These are phyloP conservation scores for Spodoptera litura DNA, from an alignment of 1,140 invertebrate species.

Conservation along the genomic window DNA sequence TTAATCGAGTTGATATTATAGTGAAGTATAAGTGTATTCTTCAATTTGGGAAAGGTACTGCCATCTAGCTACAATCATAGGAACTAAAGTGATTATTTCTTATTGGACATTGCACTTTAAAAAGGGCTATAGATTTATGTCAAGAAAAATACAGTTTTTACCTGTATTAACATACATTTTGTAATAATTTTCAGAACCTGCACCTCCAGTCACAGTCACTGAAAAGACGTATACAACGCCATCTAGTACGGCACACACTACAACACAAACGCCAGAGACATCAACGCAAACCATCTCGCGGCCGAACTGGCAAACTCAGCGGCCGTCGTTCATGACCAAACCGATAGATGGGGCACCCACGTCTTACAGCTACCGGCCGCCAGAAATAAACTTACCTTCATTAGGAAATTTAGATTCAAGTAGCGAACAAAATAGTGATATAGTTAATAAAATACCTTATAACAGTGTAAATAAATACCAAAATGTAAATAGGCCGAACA, in stretches of 20 bases:
- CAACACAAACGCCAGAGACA: constrained; percentile 58
- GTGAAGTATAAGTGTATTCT: too few relatives aligned
- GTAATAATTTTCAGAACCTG: constrained; percentile 68
- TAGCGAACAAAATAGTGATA: constrained; percentile 85
- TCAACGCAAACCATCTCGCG: constrained; percentile 68
- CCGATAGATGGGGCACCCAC: constrained; percentile 84
- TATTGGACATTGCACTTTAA: too few relatives aligned
- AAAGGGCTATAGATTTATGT: too few relatives aligned
- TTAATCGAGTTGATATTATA: background rate
- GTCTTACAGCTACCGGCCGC: constrained; percentile 76
- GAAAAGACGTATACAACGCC: constrained; percentile 72
- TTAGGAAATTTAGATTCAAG: constrained; percentile 78
- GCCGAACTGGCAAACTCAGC: constrained; percentile 75
- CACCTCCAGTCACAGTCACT: constrained; percentile 66
- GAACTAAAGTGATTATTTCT: background rate
- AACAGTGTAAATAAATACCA: constrained; percentile 85
- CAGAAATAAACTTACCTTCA: constrained; percentile 79
- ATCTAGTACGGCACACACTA: constrained; percentile 67
- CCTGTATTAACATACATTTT: background rate
- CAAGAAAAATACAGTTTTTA: too few relatives aligned
- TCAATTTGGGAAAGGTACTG: background rate
- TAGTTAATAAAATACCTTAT: constrained; percentile 85
- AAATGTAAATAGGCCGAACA: constrained; percentile 83
- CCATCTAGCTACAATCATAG: background rate
- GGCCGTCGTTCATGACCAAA: constrained; percentile 86